Conservation (phyloP, 2,797 vertebrate species). For the Phalanger gymnotis region DNA sequence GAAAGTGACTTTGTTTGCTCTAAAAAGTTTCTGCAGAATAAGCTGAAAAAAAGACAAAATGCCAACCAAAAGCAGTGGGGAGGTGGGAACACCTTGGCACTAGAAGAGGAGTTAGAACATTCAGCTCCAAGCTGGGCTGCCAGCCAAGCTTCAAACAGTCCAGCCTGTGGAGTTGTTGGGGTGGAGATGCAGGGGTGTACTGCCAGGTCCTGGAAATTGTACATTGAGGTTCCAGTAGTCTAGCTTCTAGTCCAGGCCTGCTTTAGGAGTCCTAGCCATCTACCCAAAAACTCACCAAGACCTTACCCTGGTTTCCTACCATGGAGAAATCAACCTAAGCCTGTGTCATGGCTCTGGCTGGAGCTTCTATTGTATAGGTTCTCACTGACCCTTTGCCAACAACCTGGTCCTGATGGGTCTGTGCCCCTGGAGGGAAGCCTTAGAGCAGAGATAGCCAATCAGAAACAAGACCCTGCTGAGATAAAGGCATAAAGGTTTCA, state of each 20-base stretch:
- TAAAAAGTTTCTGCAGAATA: not conserved
- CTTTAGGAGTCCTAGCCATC: constrained; percentile 15
- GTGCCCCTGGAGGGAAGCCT: not conserved
- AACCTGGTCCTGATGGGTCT: not conserved
- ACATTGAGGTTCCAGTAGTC: not conserved
- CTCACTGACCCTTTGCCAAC: not conserved
- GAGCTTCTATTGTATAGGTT: not conserved
- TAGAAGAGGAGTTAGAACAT: not conserved
- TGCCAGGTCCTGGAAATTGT: not conserved
- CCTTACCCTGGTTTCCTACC: not conserved
- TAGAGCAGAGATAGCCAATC: not conserved
- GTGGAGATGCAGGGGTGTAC: not conserved
- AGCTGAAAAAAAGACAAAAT: not conserved
- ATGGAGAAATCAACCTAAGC: not conserved
- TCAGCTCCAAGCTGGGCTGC: not conserved
- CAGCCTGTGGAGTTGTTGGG: not conserved
- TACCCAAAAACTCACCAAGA: not conserved
- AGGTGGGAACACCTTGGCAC: not conserved
- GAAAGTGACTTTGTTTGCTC: not conserved
- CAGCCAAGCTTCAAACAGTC: constrained; percentile 36
- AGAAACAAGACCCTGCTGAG: not conserved
- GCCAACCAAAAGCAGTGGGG: not conserved
- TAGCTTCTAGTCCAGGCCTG: constrained; percentile 23
- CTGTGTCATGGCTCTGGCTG: not conserved
- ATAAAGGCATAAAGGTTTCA: not conserved